Evolutionary conservation across 1,140 invertebrate species (phyloP).

Genomic region (Ooceraea biroi): DNA sequence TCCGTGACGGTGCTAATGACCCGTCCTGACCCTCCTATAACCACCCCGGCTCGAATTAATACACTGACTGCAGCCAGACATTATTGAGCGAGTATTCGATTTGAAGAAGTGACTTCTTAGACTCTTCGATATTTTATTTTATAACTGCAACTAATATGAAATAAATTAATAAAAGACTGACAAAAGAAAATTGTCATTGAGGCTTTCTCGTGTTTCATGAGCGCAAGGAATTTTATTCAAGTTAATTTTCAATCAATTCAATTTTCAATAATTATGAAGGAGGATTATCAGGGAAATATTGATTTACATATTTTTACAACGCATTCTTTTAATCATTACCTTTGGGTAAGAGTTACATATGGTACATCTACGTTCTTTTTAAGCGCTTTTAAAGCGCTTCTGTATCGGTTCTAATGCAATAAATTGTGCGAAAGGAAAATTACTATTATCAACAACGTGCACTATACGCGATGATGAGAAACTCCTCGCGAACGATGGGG

Average conservation of each 20-base stretch:
- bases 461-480: conserved; percentile 61
- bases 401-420: conserved; percentile 36
- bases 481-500: conserved; percentile 65
- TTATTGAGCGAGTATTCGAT: conserved; percentile 2
- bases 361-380: conserved; percentile 1
- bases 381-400: not conserved
- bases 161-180: too few species aligned
- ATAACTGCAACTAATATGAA: too few species aligned
- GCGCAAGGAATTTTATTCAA: too few species aligned
- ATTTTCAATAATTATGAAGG: not conserved
- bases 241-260: too few species aligned
- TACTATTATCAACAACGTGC: conserved; percentile 57
- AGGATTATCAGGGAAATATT: not conserved
- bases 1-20: conserved; percentile 41
- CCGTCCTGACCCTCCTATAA: conserved; percentile 33
- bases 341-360: not conserved
- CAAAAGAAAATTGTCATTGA: not conserved
- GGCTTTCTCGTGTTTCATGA: not conserved
- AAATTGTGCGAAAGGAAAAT: conserved; percentile 72
- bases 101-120: conserved; percentile 26
- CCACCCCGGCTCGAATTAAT: conserved; percentile 25
- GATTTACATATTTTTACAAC: not conserved
- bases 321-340: not conserved
- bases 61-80: conserved; percentile 9
- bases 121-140: not conserved